These are phyloP conservation scores for Meriones unguiculatus DNA, from an alignment of 2,113 vertebrate genomes.

Conservation along the genomic window DNA sequence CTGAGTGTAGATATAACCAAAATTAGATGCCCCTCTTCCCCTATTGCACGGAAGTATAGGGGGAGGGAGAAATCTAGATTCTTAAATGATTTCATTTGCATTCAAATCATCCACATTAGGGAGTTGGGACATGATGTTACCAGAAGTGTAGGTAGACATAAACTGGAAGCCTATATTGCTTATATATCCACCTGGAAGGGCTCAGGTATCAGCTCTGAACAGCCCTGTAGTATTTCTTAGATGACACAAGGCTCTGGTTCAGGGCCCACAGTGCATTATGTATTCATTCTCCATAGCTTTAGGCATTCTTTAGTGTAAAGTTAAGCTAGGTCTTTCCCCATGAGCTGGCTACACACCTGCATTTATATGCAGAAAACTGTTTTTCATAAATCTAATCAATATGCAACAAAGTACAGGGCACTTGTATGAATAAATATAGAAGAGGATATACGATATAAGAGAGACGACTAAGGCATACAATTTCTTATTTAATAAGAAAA, in stretches of 20 bases:
- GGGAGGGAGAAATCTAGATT: not conserved
- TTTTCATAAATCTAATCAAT: slow-evolving; percentile 39
- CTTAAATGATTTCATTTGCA: not conserved
- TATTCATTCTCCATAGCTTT: not conserved
- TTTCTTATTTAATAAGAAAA: slow-evolving; percentile 28
- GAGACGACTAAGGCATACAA: not conserved
- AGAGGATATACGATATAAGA: not conserved
- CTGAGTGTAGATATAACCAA: not conserved
- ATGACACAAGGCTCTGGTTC: not conserved
- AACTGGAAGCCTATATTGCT: not conserved
- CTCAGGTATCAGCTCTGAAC: not conserved
- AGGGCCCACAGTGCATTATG: not conserved
- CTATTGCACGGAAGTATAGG: not conserved
- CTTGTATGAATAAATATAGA: not conserved
- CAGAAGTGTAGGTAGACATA: not conserved
- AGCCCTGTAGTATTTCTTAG: not conserved
- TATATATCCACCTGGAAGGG: not conserved
- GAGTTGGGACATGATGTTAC: not conserved
- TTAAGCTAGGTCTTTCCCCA: not conserved
- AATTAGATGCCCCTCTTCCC: not conserved
- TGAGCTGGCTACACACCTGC: not conserved
- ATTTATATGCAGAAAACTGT: not conserved
- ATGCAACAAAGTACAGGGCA: not conserved
- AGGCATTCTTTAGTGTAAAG: not conserved
- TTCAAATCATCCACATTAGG: not conserved